Percentiles rank a stretch among this genome's conserved stretches.
These are phyloP conservation scores for Nymphicus hollandicus DNA, from an alignment of 2,113 vertebrate genomes.

Conservation along the genomic window DNA sequence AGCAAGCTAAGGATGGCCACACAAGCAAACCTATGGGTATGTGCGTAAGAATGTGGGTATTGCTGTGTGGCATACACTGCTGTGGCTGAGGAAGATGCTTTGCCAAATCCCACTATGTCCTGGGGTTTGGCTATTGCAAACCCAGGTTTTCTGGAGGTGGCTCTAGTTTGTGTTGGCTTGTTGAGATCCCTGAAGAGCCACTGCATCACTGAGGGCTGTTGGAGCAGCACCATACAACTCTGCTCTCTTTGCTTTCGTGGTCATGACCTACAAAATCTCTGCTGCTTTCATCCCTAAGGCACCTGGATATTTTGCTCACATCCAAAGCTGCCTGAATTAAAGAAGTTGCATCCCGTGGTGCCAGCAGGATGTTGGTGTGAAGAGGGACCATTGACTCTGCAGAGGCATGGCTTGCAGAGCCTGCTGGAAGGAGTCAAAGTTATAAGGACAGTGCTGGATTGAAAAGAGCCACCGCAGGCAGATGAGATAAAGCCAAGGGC, in stretches of 20 bases:
- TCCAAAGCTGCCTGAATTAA: not conserved
- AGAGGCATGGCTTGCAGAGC: not conserved
- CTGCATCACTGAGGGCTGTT: not conserved
- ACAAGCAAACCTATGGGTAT: not conserved
- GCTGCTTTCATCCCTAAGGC: not conserved
- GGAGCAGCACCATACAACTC: not conserved
- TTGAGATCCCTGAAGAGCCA: not conserved
- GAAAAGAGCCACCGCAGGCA: not conserved
- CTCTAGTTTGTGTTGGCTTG: not conserved
- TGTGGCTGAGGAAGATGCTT: not conserved
- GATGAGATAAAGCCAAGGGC: not conserved
- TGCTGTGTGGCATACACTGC: accelerated
- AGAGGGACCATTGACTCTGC: not conserved
- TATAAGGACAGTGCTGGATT: not conserved
- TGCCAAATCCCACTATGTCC: not conserved
- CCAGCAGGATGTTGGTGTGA: not conserved
- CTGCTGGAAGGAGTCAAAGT: not conserved
- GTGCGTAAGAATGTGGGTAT: not conserved
- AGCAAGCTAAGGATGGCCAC: not conserved
- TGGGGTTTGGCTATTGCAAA: not conserved
- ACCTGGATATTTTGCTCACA: not conserved
- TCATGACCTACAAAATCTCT: accelerated
- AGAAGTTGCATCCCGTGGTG: not conserved
- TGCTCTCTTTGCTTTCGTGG: not conserved
- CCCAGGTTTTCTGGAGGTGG: not conserved